Percentiles rank a stretch among this genome's conserved stretches.
Conservation (phyloP, 2,113 vertebrate species). For the Apodemus speciosus region DNA sequence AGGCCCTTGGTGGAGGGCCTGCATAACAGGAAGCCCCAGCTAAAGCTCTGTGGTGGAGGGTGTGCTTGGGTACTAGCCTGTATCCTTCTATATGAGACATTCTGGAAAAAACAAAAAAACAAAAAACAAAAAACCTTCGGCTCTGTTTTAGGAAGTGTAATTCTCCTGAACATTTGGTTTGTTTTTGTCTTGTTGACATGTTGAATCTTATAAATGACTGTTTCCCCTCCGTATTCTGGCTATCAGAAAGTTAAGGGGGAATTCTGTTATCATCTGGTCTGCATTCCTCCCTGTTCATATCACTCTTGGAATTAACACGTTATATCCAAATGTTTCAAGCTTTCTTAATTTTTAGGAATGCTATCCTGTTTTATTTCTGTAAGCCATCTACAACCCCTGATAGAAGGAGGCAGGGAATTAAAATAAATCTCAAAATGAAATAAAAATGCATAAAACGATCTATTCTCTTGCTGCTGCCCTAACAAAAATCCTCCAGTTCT, state of each 20-base stretch:
- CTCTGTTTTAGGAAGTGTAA: constrained; percentile 31
- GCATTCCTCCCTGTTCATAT: constrained; percentile 20
- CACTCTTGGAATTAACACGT: constrained; percentile 35
- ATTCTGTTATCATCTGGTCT: background rate
- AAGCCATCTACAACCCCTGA: background rate
- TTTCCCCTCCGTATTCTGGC: constrained; percentile 41
- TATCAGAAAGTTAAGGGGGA: background rate
- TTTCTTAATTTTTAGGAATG: background rate
- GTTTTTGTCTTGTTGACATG: constrained; percentile 58
- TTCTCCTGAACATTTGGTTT: constrained; percentile 56
- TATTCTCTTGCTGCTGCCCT: background rate
- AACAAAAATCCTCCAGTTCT: background rate
- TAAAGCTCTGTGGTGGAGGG: background rate
- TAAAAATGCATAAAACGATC: background rate
- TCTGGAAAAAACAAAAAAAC: no score
- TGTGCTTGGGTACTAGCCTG: background rate
- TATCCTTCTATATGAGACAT: background rate
- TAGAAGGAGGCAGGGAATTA: constrained; percentile 32
- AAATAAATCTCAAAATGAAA: constrained; percentile 15
- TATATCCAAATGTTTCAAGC: background rate
- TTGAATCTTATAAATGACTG: constrained; percentile 48
- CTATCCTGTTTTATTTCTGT: background rate
- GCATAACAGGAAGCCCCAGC: background rate
- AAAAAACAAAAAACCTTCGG: background rate
- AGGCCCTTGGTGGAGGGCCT: background rate